These are phyloP conservation scores for Austrofundulus limnaeus DNA, from an alignment of 2,113 vertebrate genomes.

Conservation along the genomic window DNA sequence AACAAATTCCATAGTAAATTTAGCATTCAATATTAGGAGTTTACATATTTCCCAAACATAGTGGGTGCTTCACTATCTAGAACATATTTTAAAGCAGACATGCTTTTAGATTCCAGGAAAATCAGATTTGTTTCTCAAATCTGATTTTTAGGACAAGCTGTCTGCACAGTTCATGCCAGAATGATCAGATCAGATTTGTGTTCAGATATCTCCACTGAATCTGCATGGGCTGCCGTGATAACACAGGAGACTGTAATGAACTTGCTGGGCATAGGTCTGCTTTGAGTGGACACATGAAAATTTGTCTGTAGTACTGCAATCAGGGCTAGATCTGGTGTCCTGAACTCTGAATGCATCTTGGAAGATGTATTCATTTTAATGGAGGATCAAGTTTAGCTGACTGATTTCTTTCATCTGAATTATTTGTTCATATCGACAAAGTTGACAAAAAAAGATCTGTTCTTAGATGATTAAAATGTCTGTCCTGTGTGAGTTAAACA, in stretches of 20 bases:
- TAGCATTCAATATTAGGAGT: background rate
- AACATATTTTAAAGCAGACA: constrained; percentile 3
- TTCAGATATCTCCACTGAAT: background rate
- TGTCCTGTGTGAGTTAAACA: constrained; percentile 16
- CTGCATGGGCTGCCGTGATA: background rate
- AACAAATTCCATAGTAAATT: no score
- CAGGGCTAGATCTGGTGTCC: no score
- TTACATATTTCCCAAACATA: background rate
- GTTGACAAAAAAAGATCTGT: constrained; percentile 8
- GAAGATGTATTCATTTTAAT: background rate
- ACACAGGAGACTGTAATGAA: background rate
- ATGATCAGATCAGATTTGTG: background rate
- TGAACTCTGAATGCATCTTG: no score
- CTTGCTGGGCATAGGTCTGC: background rate
- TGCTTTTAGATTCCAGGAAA: background rate
- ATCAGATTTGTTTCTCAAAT: background rate
- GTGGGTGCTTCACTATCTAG: background rate
- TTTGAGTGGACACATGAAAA: no score
- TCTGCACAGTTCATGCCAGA: background rate
- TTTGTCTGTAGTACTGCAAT: no score
- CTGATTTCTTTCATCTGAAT: background rate
- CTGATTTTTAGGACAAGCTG: background rate
- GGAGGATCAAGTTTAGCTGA: background rate
- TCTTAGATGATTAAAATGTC: constrained; percentile 15
- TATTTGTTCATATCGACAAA: constrained; percentile 9